Evolutionary conservation across 2,888 invertebrate genomes (phyloP), one percentile per base, ranked within the genome.

Genomic region (Drosophila cracens): DNA sequence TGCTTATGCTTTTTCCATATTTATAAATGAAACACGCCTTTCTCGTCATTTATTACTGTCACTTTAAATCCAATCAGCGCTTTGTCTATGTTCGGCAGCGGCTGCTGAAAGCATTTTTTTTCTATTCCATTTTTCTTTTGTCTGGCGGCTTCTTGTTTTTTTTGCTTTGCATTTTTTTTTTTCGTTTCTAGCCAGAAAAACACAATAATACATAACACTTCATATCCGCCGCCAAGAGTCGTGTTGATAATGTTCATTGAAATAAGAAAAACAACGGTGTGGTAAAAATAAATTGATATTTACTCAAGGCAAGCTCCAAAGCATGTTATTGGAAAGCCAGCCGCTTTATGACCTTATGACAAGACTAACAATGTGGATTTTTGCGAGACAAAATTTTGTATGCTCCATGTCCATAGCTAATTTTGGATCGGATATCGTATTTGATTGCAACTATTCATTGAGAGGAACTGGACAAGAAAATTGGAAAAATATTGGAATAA

Each of bases 11-110:
- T 51, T 69, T 66, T 52, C n/a, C 38, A 64, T 80, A 87, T 89
- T 75, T 83, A 74, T 88, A 90, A 90, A 83, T 72, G 87, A 81
- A 80, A 82, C 80, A 78, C 79, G 82, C 91, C 87, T 88, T 90
- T 83, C 84, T 82, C 83, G 91, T 90, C 91, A 90, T 90, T 91
- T 90, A 88, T 90, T 88, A 91, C 87, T 90, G 90, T 90, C 91
- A 91, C 81, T 87, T 90, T 87, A 83, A 88, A 91, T 91, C 90
- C 91, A 87, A 90, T 91, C 90, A 90, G 87, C 90, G 83, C 83
- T 90, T 83, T 81, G 84, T 88, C 87, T 80, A 79, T 87, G 79
- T 79, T 76, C 75, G 77, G 72, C 54, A 54, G 27, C 68, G 61
- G 48, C 71, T 65, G 56, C 40, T 62, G 61, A 66, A 57, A 63